Evolutionary conservation across 2,888 invertebrate genomes (phyloP).

Genomic region (Asteroscopus sphinx): DNA sequence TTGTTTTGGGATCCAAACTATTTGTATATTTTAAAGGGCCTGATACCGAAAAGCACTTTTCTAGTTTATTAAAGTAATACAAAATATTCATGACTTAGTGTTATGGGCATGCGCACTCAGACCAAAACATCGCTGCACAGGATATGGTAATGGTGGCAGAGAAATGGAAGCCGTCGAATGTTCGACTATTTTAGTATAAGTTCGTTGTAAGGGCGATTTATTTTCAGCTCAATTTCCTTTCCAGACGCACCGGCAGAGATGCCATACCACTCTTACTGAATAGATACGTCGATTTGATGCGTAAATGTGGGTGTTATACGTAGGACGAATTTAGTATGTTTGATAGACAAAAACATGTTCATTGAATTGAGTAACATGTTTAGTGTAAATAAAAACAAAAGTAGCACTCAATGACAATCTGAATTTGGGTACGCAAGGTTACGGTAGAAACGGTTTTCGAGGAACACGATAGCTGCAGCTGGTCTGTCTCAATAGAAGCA

Average conservation of each 20-base stretch:
- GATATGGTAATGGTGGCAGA: conserved; percentile 86
- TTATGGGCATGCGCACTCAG: conserved; percentile 71
- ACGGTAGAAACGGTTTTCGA: conserved; percentile 27
- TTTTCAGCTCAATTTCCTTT: conserved; percentile 87
- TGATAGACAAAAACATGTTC: conserved; percentile 48
- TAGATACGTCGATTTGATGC: conserved; percentile 63
- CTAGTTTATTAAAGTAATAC: conserved; percentile 32
- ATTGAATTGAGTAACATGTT: conserved; percentile 57
- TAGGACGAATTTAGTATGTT: conserved; percentile 53
- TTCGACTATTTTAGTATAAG: conserved; percentile 86
- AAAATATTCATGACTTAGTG: conserved; percentile 59
- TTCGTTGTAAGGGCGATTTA: conserved; percentile 86
- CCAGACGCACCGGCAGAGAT: conserved; percentile 68
- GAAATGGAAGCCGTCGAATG: conserved; percentile 82
- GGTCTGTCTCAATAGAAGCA: conserved; percentile 62
- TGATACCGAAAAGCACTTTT: conserved; percentile 17
- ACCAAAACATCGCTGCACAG: conserved; percentile 78
- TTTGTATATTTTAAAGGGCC: conserved; percentile 8
- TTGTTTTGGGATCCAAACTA: conserved; percentile 3
- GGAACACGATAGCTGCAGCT: conserved; percentile 40
- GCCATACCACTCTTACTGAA: conserved; percentile 64
- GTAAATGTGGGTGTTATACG: conserved; percentile 58
- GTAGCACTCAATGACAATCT: conserved; percentile 32
- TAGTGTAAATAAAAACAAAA: conserved; percentile 55
- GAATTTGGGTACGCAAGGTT: conserved; percentile 36